phyloP scores from a whole-genome alignment of 2,888 invertebrate species.

The Homarus gammarus region DNA sequence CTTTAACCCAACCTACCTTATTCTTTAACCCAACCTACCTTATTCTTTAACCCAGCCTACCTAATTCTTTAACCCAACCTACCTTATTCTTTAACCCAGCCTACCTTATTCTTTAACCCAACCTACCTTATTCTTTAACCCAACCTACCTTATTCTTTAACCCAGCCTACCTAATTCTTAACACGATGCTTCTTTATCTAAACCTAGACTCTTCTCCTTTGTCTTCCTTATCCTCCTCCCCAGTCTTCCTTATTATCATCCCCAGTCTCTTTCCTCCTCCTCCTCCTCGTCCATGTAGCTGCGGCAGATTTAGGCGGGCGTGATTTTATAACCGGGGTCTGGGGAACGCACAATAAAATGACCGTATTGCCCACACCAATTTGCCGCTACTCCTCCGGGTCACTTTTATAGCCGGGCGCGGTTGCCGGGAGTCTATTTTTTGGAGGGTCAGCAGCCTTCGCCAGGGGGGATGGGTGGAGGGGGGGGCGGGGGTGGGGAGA shows the following conservation, averaged over 20 bases:
- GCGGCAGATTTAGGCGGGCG: conserved; percentile 51
- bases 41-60: no score
- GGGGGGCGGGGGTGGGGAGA: no score
- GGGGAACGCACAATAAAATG: conserved; percentile 53
- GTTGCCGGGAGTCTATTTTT: background rate
- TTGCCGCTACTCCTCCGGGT: conserved; percentile 53
- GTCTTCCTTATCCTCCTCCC: background rate
- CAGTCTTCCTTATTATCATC: background rate
- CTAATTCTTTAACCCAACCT: no score
- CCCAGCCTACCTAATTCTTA: no score
- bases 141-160: no score
- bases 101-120: no score
- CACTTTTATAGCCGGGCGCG: conserved; percentile 38
- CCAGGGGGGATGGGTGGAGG: background rate
- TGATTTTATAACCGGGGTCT: conserved; percentile 53
- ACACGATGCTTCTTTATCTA: background rate
- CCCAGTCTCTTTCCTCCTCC: background rate
- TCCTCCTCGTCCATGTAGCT: conserved; percentile 2
- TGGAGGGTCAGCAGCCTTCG: background rate
- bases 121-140: no score
- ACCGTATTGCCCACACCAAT: conserved; percentile 58
- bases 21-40: no score
- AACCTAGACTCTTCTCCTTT: background rate
- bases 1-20: no score
- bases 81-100: no score